Base-by-base conservation (phyloP, 2,797 vertebrate genomes). In the Netta rufina region DNA sequence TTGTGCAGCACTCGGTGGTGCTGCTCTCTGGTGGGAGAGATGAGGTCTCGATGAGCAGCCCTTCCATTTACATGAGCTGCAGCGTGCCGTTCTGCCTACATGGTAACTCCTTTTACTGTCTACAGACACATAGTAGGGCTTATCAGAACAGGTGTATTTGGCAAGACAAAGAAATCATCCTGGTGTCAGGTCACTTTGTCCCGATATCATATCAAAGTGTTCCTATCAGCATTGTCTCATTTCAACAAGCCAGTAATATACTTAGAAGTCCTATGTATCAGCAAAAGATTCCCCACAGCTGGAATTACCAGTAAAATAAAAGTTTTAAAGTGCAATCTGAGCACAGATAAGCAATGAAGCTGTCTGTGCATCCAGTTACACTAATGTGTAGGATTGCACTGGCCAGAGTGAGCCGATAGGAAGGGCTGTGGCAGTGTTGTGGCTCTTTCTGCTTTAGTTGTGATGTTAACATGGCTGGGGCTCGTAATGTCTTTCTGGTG, bases 11-110 rank as follows among this genome's bases (percentile, higher is more conserved):
- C 30, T 58, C 2, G 1, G 43, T 57, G 58, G 13, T 54, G 38
- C n/a, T 45, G 11, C 38, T 53, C 28, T 33, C 45, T 3, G 24
- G 33, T 47, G 56, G 47, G n/a, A 74, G 45, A 67, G 28, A 22
- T 8, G 10, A 8, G 28, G 24, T 7, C 28, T 88, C 2, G 1
- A 45, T 41, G 47, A 53, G n/a, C 0, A 1, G 28, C 25, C n/a
- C 28, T 54, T 15, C 18, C 18, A 11, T 45, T 22, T 8, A 18
- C 4, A 1, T 18, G 18, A 54, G 28, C 20, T 45, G 19, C 70
- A 47, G n/a, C 4, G 2, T 67, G n/a, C 39, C 33, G 7, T n/a
- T 33, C 3, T 2, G 60, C 32, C 38, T 54, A 28, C 38, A 33
- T 6, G 14, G 54, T 30, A 47, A 39, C 39, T 75, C 24, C 22